These are phyloP conservation scores for Trachelus troglodyta DNA, from an alignment of 2,888 invertebrate genomes.

Conservation along the genomic window DNA sequence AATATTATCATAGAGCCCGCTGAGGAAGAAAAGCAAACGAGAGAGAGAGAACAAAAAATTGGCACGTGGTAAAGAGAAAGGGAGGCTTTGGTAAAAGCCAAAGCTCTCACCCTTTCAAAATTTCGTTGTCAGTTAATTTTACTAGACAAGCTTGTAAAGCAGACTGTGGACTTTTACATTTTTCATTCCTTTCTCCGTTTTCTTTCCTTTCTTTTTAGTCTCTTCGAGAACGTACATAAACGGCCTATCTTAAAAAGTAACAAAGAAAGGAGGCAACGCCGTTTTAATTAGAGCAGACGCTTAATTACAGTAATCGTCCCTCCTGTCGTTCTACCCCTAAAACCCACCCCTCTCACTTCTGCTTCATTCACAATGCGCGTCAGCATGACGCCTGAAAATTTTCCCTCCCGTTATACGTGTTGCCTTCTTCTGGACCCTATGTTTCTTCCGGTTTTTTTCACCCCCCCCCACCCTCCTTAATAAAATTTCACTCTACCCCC, in stretches of 20 bases:
- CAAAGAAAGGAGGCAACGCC: slow-evolving; percentile 22
- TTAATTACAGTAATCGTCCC: slow-evolving; percentile 46
- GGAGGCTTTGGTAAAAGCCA: neutral
- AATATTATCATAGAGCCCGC: neutral
- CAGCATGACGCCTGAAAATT: neutral
- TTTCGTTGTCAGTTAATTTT: neutral
- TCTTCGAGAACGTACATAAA: slow-evolving; percentile 8
- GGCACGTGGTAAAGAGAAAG: neutral
- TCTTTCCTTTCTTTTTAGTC: neutral
- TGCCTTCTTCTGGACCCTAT: neutral
- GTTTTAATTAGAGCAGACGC: slow-evolving; percentile 47
- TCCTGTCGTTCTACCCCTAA: slow-evolving; percentile 6
- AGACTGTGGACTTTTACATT: slow-evolving; percentile 20
- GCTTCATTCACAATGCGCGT: neutral
- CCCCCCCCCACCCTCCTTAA: neutral
- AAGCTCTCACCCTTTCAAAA: neutral
- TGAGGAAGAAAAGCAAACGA: neutral
- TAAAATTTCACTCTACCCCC: neutral
- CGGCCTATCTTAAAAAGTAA: slow-evolving; percentile 4
- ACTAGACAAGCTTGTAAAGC: neutral
- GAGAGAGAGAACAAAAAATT: slow-evolving; percentile 13
- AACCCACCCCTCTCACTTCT: slow-evolving; percentile 16
- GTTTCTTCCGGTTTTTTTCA: neutral
- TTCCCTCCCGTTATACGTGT: neutral
- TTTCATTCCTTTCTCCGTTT: slow-evolving; percentile 12